A percentile compares a stretch with the other conserved stretches of the same genome.
Evolutionary conservation across 2,888 invertebrate genomes (phyloP).

Genomic region (Uloborus plumipes): DNA sequence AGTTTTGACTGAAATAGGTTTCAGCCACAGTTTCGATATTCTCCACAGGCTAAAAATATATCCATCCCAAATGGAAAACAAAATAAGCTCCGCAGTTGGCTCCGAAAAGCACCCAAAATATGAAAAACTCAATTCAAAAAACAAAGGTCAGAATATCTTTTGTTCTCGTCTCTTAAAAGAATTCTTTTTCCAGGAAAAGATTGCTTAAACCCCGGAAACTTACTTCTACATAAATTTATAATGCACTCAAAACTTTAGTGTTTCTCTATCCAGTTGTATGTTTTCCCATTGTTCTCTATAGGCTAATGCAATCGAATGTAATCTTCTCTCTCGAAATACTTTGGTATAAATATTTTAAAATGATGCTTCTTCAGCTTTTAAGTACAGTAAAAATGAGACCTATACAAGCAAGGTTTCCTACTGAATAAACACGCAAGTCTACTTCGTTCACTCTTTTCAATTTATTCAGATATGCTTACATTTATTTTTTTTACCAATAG

Average conservation of each 20-base stretch:
- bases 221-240: slow-evolving; percentile 41
- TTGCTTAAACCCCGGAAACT: slow-evolving; percentile 27
- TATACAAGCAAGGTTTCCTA: no score
- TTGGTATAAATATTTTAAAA: slow-evolving; percentile 2
- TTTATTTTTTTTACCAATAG: no score
- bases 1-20: no score
- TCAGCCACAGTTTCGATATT: no score
- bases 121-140: slow-evolving; percentile 26
- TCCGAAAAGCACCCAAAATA: slow-evolving; percentile 30
- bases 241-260: slow-evolving; percentile 18
- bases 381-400: no score
- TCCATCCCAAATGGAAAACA: slow-evolving; percentile 10
- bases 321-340: slow-evolving; percentile 5
- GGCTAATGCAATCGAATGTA: slow-evolving; percentile 8
- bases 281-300: neutral
- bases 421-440: no score
- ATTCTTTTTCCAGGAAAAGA: slow-evolving; percentile 25
- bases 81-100: slow-evolving; percentile 25
- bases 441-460: no score
- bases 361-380: neutral
- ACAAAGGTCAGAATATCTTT: slow-evolving; percentile 20
- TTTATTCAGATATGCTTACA: no score
- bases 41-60: neutral
- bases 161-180: slow-evolving; percentile 10
- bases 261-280: neutral